A percentile compares a stretch with the other conserved stretches of the same genome.
These are phyloP conservation scores for Okamejei kenojei DNA, from an alignment of 2,797 vertebrate genomes.

Conservation along the genomic window DNA sequence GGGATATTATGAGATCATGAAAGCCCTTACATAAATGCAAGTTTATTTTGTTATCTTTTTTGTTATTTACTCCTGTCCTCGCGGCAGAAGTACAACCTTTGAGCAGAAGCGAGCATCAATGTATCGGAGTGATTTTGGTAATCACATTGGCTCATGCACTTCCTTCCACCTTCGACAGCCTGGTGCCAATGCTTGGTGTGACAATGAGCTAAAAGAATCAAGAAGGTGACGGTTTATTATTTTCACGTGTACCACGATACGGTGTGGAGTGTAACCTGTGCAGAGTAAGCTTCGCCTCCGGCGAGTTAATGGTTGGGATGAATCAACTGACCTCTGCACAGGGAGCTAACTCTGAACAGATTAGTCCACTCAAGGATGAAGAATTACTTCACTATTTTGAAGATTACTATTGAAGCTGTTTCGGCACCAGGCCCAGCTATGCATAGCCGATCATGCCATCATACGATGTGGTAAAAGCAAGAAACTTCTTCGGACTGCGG, in stretches of 20 bases:
- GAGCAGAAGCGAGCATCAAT: neutral
- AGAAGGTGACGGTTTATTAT: neutral
- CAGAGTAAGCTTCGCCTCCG: neutral
- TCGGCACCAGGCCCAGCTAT: no score
- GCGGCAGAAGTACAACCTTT: neutral
- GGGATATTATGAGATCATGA: neutral
- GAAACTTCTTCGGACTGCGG: no score
- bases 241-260: no score
- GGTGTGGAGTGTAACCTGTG: no score
- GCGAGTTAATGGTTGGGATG: neutral
- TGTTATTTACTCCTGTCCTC: neutral
- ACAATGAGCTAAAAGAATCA: neutral
- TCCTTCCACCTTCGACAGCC: neutral
- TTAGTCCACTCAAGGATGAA: neutral
- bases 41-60: no score
- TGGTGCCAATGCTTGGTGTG: neutral
- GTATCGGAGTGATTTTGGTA: neutral
- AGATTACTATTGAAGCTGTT: no score
- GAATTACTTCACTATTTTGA: no score
- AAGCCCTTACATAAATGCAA: neutral
- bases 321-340: neutral
- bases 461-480: no score
- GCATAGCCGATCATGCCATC: no score
- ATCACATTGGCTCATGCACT: neutral
- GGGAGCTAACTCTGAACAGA: neutral